phyloP scores from a whole-genome alignment of 2,797 vertebrate species.

The Cuniculus paca region DNA sequence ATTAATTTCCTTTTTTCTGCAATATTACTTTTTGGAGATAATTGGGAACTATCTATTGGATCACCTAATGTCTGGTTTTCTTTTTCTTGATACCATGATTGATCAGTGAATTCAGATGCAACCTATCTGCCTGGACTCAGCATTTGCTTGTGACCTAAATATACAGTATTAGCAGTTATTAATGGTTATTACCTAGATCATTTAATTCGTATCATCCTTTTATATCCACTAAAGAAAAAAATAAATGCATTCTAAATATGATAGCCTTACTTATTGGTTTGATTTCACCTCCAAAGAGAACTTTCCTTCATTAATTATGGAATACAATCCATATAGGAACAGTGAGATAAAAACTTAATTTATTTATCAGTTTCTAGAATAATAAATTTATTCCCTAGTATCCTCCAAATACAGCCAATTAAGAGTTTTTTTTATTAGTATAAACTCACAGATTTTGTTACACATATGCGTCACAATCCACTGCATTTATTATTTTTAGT shows the following conservation, averaged over 20 bases:
- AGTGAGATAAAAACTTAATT: background rate
- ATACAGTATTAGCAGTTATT: background rate
- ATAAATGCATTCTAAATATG: background rate
- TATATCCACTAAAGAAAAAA: background rate
- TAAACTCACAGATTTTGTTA: constrained; percentile 4
- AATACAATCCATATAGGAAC: background rate
- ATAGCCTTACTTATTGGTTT: background rate
- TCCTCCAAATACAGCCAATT: background rate
- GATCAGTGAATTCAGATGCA: background rate
- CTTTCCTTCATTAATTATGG: background rate
- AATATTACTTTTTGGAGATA: background rate
- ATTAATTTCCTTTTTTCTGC: background rate
- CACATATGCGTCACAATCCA: background rate
- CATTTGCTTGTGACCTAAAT: background rate
- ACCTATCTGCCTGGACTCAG: background rate
- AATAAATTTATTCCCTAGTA: background rate
- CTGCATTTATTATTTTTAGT: background rate
- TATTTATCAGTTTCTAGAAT: constrained; percentile 11
- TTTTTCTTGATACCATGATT: background rate
- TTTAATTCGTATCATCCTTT: constrained; percentile 29
- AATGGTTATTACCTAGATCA: background rate
- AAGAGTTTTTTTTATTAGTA: background rate
- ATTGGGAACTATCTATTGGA: background rate
- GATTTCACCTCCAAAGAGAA: background rate
- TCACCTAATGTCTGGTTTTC: background rate